Base-by-base conservation (phyloP, 2,797 vertebrate species). In the Pangasius krempfi region DNA sequence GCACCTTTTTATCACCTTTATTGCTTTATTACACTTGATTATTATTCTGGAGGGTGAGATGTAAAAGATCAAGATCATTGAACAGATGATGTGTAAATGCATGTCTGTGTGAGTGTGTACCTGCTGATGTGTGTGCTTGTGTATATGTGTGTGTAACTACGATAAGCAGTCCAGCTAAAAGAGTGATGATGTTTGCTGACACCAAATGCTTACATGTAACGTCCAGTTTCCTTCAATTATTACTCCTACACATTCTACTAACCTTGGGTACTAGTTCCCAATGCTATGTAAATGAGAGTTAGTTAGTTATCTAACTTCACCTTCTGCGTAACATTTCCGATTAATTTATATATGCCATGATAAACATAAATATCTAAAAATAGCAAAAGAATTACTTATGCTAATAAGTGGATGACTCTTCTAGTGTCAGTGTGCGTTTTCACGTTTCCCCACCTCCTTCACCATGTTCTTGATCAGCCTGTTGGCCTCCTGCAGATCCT, bases 401-500 rank as follows among this genome's bases (percentile, higher is more conserved):
- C 62, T 33, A 33, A 72, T 72, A 20, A 37, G 16, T 20, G 18
- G 72, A 27, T 73, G 40, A 13, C 1, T 47, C 27, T 44, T 22
- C 7, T 10, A 44, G 22, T 20, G 25, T 47, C 0, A 4, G 40
- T 52, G 44, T 18, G 12, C 54, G 0, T 47, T 44, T 47, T 1
- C 6, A 70, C 12, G 2, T 62, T 13, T 84, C 85, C 97, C 96
- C 92, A 99, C 98, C 97, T 99, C 98, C 94, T 99, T 99, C 92
- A 99, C 98, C 98, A 99, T 99, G 93, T 97, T 98, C 95, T 99
- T 99, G 93, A 99, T 99, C 75, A 99, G 95, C 91, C 98, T 97
- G 94, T 99, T 99, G 83, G 98, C 98, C 92, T 99, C 98, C 88
- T 98, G 98, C 0, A 99, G 96, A 90, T 99, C 98, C 89, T 98